Conservation (phyloP, 2,888 invertebrate species). For the Drosophila nr. fundita region DNA sequence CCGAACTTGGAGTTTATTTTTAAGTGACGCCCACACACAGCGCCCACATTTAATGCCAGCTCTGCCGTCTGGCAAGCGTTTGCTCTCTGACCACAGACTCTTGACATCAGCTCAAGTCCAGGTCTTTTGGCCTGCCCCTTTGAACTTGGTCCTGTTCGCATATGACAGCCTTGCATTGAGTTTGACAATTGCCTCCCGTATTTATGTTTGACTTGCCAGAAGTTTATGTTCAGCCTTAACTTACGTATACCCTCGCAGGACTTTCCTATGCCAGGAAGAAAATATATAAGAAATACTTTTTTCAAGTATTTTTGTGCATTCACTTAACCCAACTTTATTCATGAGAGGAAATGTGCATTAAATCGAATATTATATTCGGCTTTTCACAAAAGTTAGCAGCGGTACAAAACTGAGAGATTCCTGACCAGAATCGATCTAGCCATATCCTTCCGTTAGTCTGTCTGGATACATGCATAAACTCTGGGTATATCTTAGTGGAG, state of each 20-base stretch:
- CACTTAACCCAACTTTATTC: neutral
- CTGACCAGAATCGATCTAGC: neutral
- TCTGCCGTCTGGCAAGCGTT: conserved; percentile 14
- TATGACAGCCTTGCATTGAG: conserved; percentile 35
- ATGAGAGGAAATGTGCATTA: neutral
- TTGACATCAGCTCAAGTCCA: conserved; percentile 33
- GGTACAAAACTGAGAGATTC: neutral
- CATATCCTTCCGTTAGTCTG: neutral
- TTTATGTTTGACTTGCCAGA: conserved; percentile 26
- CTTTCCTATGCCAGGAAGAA: neutral
- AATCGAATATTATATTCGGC: neutral
- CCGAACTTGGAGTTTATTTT: conserved; percentile 69
- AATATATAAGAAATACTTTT: conserved; percentile 7
- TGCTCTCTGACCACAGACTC: conserved; percentile 32
- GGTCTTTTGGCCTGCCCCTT: conserved; percentile 40
- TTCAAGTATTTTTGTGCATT: conserved; percentile 1
- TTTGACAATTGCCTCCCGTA: conserved; percentile 32
- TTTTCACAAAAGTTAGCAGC: neutral
- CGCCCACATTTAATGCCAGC: conserved; percentile 11
- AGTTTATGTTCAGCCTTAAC: conserved; percentile 10
- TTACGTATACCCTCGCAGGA: neutral
- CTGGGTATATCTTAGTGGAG: neutral
- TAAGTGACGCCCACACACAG: conserved; percentile 32
- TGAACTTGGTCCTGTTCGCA: conserved; percentile 42
- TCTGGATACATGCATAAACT: neutral